Percentiles rank a stretch among this genome's conserved stretches.
phyloP scores from a whole-genome alignment of 23 tunicate genomes.

The Diplosoma virens region DNA sequence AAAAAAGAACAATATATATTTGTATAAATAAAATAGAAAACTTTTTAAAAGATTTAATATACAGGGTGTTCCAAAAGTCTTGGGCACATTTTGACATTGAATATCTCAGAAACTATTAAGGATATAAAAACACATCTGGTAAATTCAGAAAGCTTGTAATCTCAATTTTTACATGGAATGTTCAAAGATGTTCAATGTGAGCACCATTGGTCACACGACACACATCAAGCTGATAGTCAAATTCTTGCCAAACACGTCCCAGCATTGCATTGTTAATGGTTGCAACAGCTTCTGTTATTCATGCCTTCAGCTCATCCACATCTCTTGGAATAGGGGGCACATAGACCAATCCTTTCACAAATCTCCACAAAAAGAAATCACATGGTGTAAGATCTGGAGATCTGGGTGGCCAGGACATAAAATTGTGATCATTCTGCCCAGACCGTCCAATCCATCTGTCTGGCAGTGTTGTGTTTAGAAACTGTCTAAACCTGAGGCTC shows the following conservation, averaged over 20 bases:
- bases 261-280: conserved; percentile 38
- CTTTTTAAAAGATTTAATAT: too few species aligned
- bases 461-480: conserved; percentile 34
- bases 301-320: background rate
- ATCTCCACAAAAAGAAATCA: conserved; percentile 32
- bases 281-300: conserved; percentile 28
- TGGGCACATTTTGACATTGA: conserved; percentile 30
- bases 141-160: conserved; percentile 27
- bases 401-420: conserved; percentile 30
- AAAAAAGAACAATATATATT: too few species aligned
- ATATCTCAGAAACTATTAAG: conserved; percentile 18
- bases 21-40: too few species aligned
- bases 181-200: conserved; percentile 18
- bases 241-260: conserved; percentile 29
- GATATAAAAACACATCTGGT: conserved; percentile 19
- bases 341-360: conserved; percentile 21
- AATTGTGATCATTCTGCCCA: conserved; percentile 20
- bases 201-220: too few species aligned
- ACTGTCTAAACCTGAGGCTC: conserved; percentile 28
- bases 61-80: conserved; percentile 18
- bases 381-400: conserved; percentile 23
- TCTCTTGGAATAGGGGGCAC: conserved; percentile 8
- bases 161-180: conserved; percentile 15
- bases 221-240: too few species aligned
- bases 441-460: conserved; percentile 34